Conservation (phyloP, 2,888 invertebrate species). For the Nudaria mundana region DNA sequence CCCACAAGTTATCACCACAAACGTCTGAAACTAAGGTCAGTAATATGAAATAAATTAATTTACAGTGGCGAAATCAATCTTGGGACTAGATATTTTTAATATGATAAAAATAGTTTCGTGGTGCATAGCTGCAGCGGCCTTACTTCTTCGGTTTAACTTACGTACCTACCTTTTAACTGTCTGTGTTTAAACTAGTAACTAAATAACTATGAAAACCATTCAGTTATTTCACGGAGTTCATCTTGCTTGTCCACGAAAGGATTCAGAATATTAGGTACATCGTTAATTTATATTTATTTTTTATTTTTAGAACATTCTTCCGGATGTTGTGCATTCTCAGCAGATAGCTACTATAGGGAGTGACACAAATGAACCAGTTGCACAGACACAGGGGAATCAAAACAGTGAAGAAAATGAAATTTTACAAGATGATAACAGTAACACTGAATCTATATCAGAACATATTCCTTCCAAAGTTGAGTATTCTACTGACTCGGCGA, state of each 20-base stretch:
- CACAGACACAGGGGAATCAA: slow-evolving; percentile 40
- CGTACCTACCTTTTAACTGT: slow-evolving; percentile 8
- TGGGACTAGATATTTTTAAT: slow-evolving; percentile 51
- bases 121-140: slow-evolving; percentile 52
- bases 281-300: slow-evolving; percentile 58
- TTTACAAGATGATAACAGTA: slow-evolving; percentile 46
- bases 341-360: slow-evolving; percentile 61
- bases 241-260: slow-evolving; percentile 17
- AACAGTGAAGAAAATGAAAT: slow-evolving; percentile 33
- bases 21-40: slow-evolving; percentile 64
- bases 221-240: slow-evolving; percentile 14
- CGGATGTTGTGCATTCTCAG: slow-evolving; percentile 79
- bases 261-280: slow-evolving; percentile 25
- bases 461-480: slow-evolving; percentile 65
- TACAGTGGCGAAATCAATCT: slow-evolving; percentile 32
- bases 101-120: slow-evolving; percentile 62
- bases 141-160: slow-evolving; percentile 31
- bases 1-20: slow-evolving; percentile 49
- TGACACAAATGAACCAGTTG: slow-evolving; percentile 44
- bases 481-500: slow-evolving; percentile 57
- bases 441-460: slow-evolving; percentile 71
- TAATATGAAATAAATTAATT: slow-evolving; percentile 12
- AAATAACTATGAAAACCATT: slow-evolving; percentile 13
- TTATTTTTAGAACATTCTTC: slow-evolving; percentile 80
- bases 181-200: too few species aligned